phyloP scores from a whole-genome alignment of 2,888 invertebrate genomes.

The Coremacera marginata region DNA sequence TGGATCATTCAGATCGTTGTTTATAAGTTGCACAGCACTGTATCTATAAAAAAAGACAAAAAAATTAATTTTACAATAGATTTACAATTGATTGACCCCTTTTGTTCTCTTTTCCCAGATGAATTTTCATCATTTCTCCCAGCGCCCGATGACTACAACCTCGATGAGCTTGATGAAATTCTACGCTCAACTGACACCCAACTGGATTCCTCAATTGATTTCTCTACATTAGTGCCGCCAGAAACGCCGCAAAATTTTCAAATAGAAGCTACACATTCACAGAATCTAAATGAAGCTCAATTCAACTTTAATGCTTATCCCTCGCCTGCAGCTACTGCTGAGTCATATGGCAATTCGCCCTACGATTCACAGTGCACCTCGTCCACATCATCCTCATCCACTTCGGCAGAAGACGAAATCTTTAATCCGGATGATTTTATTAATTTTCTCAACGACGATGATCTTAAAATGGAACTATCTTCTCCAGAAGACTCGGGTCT shows the following conservation, averaged over 20 bases:
- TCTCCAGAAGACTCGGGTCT: conserved; percentile 45
- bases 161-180: conserved; percentile 62
- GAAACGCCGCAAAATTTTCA: conserved; percentile 35
- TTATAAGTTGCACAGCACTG: too few species aligned
- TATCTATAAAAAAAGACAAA: too few species aligned
- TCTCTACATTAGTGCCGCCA: conserved; percentile 48
- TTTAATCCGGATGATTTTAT: conserved; percentile 64
- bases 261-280: conserved; percentile 25
- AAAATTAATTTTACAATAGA: too few species aligned
- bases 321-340: conserved; percentile 48
- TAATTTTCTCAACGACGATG: conserved; percentile 57
- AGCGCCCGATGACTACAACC: conserved; percentile 55
- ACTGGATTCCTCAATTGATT: conserved; percentile 56
- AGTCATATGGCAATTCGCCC: conserved; percentile 42
- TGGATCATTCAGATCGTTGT: too few species aligned
- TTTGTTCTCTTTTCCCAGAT: conserved; percentile 50
- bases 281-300: conserved; percentile 44
- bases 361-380: conserved; percentile 45
- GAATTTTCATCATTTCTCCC: conserved; percentile 58
- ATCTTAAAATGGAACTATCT: conserved; percentile 54
- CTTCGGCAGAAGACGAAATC: conserved; percentile 48
- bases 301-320: conserved; percentile 51
- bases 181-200: conserved; percentile 58
- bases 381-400: conserved; percentile 47
- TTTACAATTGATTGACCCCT: too few species aligned